phyloP scores from a whole-genome alignment of 2,888 invertebrate genomes.

The Monoplex corrugatus region DNA sequence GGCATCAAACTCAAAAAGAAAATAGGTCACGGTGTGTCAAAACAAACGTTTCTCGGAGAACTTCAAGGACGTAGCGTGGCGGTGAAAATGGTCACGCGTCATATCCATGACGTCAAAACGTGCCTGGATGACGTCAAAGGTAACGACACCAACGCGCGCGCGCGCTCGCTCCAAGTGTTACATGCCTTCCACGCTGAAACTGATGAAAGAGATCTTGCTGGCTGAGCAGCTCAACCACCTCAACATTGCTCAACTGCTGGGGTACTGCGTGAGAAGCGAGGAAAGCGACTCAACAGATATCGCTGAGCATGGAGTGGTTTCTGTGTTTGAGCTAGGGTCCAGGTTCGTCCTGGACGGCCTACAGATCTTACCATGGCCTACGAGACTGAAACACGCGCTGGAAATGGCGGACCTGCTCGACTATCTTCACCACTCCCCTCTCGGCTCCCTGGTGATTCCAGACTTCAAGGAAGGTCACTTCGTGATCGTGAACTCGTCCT shows the following conservation, averaged over 20 bases:
- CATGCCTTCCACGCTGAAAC: slow-evolving; percentile 75
- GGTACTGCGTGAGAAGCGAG: slow-evolving; percentile 78
- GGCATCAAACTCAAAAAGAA: slow-evolving; percentile 71
- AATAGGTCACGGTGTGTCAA: slow-evolving; percentile 78
- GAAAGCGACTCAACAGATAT: slow-evolving; percentile 77
- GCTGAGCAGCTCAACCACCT: slow-evolving; percentile 75
- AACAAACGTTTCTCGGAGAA: slow-evolving; percentile 76
- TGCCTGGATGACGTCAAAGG: slow-evolving; percentile 68
- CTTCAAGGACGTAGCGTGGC: slow-evolving; percentile 70
- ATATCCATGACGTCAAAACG: slow-evolving; percentile 73
- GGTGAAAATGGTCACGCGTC: slow-evolving; percentile 79
- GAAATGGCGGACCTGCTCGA: slow-evolving; percentile 73
- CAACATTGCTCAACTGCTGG: slow-evolving; percentile 74
- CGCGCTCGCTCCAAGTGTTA: slow-evolving; percentile 66
- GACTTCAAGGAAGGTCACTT: slow-evolving; percentile 79
- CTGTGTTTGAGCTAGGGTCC: slow-evolving; percentile 75
- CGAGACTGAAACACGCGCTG: slow-evolving; percentile 69
- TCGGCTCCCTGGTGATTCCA: slow-evolving; percentile 76
- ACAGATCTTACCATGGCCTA: slow-evolving; percentile 69
- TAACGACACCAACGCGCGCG: slow-evolving; percentile 52
- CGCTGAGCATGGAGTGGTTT: slow-evolving; percentile 76
- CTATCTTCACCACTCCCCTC: slow-evolving; percentile 76
- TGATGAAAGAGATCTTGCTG: slow-evolving; percentile 79
- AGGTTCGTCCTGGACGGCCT: slow-evolving; percentile 70
- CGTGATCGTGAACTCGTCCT: slow-evolving; percentile 68